phyloP scores from a whole-genome alignment of 2,113 vertebrate species.

The Mobula birostris region DNA sequence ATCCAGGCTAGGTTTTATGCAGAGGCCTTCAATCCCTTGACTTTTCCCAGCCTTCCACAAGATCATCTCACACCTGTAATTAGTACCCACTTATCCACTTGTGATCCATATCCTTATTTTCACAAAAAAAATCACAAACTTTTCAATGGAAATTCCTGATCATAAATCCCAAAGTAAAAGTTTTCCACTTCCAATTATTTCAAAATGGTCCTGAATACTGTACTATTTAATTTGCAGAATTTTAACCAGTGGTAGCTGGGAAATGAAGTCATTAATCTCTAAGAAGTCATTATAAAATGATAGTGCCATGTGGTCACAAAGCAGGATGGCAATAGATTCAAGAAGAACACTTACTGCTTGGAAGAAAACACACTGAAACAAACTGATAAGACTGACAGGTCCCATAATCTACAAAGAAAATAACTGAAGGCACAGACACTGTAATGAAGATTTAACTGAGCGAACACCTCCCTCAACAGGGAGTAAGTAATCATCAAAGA shows the following conservation, averaged over 20 bases:
- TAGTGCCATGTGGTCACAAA: not conserved
- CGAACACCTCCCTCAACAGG: not conserved
- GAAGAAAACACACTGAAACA: not conserved
- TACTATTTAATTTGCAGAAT: not conserved
- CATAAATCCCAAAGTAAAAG: not conserved
- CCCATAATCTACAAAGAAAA: not conserved
- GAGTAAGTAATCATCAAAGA: not conserved
- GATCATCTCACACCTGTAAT: not conserved
- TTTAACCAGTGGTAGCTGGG: too few relatives aligned
- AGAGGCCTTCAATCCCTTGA: not conserved
- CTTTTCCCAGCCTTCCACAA: too few relatives aligned
- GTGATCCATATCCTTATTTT: not conserved
- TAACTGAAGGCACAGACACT: not conserved
- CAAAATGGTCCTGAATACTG: not conserved
- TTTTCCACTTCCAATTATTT: not conserved
- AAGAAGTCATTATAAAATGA: constrained; percentile 1
- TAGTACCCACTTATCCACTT: not conserved
- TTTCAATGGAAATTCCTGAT: not conserved
- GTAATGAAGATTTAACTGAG: not conserved
- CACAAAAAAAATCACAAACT: not conserved
- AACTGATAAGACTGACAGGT: not conserved
- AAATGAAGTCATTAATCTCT: not conserved
- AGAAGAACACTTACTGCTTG: not conserved
- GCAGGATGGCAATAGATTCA: not conserved
- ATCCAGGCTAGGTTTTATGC: not conserved